Evolutionary conservation across 2,113 vertebrate species (phyloP).

Genomic region (Pica pica): DNA sequence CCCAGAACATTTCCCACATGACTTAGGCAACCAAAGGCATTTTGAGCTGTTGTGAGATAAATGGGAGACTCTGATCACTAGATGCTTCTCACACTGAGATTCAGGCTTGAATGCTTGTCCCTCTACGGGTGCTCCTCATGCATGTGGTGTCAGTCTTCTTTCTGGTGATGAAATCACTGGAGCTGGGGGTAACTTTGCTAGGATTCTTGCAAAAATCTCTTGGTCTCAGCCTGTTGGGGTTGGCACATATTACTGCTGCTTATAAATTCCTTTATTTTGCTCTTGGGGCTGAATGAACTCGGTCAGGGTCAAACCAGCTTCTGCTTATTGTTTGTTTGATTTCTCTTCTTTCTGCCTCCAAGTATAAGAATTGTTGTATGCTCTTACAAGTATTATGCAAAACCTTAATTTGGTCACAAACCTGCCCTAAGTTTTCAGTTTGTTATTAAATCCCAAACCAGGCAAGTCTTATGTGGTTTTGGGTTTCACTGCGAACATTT

Average conservation of each 20-base stretch:
- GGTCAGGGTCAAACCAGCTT: constrained; percentile 6
- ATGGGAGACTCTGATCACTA: not conserved
- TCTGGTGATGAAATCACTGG: not conserved
- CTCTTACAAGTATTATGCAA: not conserved
- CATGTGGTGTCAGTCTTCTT: not conserved
- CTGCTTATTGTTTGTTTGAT: constrained; percentile 21
- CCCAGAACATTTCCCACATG: constrained; percentile 27
- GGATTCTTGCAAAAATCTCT: constrained; percentile 12
- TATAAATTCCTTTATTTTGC: constrained; percentile 17
- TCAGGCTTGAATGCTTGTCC: not conserved
- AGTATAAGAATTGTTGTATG: not conserved
- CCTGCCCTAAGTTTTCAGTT: constrained; percentile 44
- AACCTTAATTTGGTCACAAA: constrained; percentile 10
- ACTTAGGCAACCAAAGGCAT: constrained; percentile 34
- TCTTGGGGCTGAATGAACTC: constrained; percentile 1
- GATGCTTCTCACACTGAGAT: constrained; percentile 20
- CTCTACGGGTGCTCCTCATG: not conserved
- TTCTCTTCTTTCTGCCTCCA: not conserved
- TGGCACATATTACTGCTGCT: not conserved
- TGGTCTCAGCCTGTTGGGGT: not conserved
- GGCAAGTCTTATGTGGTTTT: constrained; percentile 45
- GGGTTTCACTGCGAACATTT: constrained; percentile 45
- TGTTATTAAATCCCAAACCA: constrained; percentile 44
- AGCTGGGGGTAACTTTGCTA: not conserved
- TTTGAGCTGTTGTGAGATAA: not conserved